phyloP scores from a whole-genome alignment of 2,113 vertebrate genomes.

The Lepus timidus region DNA sequence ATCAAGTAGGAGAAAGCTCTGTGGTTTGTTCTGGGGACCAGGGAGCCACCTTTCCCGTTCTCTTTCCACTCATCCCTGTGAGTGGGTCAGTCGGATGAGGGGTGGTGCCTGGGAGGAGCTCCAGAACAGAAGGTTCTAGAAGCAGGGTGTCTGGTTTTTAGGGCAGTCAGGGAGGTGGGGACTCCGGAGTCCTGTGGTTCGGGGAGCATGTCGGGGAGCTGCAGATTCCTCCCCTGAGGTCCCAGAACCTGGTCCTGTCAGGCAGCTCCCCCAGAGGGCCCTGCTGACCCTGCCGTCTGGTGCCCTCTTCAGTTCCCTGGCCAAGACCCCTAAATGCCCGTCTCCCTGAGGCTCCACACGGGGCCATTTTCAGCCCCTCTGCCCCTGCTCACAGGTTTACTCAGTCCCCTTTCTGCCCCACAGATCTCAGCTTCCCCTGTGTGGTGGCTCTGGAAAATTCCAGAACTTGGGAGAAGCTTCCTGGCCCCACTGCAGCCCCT shows the following conservation, averaged over 20 bases:
- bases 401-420: not conserved
- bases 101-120: not conserved
- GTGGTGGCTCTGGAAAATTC: not conserved
- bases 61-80: not conserved
- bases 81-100: not conserved
- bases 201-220: not conserved
- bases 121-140: not conserved
- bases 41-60: rapidly evolving
- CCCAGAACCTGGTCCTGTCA: not conserved
- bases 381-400: not conserved
- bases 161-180: not conserved
- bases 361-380: not conserved
- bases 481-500: not conserved
- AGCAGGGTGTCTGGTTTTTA: not conserved
- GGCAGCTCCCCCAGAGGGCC: not conserved
- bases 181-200: not conserved
- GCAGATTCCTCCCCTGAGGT: not conserved
- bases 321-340: not conserved
- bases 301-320: not conserved
- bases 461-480: not conserved
- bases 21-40: not conserved
- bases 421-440: not conserved
- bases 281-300: too few species aligned
- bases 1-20: too few species aligned
- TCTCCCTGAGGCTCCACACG: not conserved